These are phyloP conservation scores for Myotis vivesi DNA, from an alignment of 2,797 vertebrate species.

Conservation along the genomic window DNA sequence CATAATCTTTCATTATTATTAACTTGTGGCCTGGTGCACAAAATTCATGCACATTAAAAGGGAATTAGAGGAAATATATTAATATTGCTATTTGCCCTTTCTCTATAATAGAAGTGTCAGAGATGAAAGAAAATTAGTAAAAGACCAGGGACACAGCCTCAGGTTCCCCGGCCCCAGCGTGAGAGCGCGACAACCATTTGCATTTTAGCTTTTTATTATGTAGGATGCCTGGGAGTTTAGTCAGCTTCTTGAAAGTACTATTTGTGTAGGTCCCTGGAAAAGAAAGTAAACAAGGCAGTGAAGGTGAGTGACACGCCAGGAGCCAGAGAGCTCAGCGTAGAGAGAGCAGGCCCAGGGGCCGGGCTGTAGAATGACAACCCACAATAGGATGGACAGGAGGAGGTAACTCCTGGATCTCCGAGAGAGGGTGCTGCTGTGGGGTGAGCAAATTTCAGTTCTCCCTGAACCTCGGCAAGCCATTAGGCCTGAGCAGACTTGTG, in stretches of 20 bases:
- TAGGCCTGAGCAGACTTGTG: neutral
- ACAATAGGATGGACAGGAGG: neutral
- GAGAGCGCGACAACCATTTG: no score
- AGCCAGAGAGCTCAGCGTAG: neutral
- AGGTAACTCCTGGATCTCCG: neutral
- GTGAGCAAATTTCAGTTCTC: neutral
- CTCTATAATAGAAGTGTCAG: no score
- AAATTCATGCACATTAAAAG: no score
- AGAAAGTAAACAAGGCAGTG: neutral
- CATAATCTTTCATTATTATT: neutral
- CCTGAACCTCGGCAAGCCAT: neutral
- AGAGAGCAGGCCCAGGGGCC: neutral
- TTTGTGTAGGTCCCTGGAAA: neutral
- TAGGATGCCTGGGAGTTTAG: no score
- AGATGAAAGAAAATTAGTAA: no score
- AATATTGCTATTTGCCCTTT: neutral
- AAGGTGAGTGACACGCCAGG: neutral
- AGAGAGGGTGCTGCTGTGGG: neutral
- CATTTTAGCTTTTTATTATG: no score
- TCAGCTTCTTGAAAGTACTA: neutral
- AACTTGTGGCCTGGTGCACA: no score
- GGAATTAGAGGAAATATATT: no score
- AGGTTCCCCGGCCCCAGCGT: no score
- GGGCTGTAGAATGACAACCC: rapidly evolving
- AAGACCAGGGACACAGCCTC: no score